Base-by-base conservation (phyloP, 2,888 invertebrate species). In the Ischnura elegans region DNA sequence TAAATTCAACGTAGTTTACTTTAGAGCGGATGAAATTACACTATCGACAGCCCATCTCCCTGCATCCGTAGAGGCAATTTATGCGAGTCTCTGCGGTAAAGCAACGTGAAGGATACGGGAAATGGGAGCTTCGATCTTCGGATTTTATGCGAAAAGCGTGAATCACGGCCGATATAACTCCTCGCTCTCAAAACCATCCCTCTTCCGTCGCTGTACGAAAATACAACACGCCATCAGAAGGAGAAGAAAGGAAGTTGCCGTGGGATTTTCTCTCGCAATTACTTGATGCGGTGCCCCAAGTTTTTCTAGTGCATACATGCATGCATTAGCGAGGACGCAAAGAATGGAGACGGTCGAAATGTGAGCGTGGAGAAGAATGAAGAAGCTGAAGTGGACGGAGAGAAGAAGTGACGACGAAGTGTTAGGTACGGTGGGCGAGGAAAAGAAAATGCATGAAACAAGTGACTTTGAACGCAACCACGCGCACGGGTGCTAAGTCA, bases 141-240 rank as follows among this genome's bases (percentile, higher is more conserved):
- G 61, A 61, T 61, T 61, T 61, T 61, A 61, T 61, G 61, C n/a
- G n/a, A 61, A 61, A 61, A 61, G 61, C 61, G 61, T 61, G 61
- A 61, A 61, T 61, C 61, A 61, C 61, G 61, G n/a, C 61, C n/a
- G 61, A 61, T 25, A n/a, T 19, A 3, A n/a, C 25, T 61, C n/a
- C n/a, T 10, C 61, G n/a, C 10, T 4, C 51, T 10, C 4, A n/a
- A 61, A n/a, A 25, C 61, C 61, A 61, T 61, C n/a, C 61, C 61
- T 61, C n/a, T n/a, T n/a, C 61, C n/a, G 25, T n/a, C 61, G n/a
- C 61, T 61, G 4, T 61, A 2, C 61, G 61, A 61, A 8, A 10
- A 25, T 6, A 19, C n/a, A n/a, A 61, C n/a, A 3, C 3, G 2
- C 61, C n/a, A 61, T 19, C n/a, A n/a, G 61, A 5, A n/a, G 21